These are phyloP conservation scores for Danaus chrysippus DNA, from an alignment of 2,888 invertebrate species.

Conservation along the genomic window DNA sequence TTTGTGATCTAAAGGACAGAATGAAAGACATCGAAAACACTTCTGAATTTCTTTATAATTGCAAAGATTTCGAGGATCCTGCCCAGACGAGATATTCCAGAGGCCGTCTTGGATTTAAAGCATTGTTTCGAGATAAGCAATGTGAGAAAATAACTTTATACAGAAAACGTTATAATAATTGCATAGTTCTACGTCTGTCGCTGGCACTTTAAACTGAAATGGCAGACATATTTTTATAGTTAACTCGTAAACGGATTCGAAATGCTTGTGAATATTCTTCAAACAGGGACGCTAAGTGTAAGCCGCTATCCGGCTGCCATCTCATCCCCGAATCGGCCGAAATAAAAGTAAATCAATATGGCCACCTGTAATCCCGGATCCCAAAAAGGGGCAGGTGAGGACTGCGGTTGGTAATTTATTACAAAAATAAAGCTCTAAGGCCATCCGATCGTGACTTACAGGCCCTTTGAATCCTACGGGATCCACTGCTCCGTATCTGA, in stretches of 20 bases:
- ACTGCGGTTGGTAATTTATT: conserved; percentile 37
- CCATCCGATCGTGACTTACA: conserved; percentile 37
- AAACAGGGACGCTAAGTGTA: background rate
- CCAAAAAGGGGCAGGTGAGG: conserved; percentile 34
- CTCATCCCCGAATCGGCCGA: conserved; percentile 2
- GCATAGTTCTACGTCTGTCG: too few relatives aligned
- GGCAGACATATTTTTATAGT: too few relatives aligned
- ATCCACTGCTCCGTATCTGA: conserved; percentile 16
- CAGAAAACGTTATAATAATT: too few relatives aligned
- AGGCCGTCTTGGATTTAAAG: background rate
- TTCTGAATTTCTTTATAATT: conserved; percentile 10
- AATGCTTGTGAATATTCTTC: too few relatives aligned
- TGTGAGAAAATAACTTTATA: too few relatives aligned
- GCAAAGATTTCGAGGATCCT: background rate
- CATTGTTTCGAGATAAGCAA: too few relatives aligned
- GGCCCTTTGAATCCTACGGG: conserved; percentile 27
- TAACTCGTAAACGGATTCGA: too few relatives aligned
- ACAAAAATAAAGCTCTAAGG: conserved; percentile 36
- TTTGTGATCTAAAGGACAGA: conserved; percentile 20
- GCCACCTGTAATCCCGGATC: conserved; percentile 30
- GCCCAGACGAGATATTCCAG: background rate
- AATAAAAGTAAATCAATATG: conserved; percentile 24
- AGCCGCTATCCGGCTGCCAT: conserved; percentile 1
- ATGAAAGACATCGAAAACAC: conserved; percentile 16
- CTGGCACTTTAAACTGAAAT: too few relatives aligned